A percentile compares a stretch with the other conserved stretches of the same genome.
Conservation (phyloP, 1,140 invertebrate species). For the Latrodectus geometricus region DNA sequence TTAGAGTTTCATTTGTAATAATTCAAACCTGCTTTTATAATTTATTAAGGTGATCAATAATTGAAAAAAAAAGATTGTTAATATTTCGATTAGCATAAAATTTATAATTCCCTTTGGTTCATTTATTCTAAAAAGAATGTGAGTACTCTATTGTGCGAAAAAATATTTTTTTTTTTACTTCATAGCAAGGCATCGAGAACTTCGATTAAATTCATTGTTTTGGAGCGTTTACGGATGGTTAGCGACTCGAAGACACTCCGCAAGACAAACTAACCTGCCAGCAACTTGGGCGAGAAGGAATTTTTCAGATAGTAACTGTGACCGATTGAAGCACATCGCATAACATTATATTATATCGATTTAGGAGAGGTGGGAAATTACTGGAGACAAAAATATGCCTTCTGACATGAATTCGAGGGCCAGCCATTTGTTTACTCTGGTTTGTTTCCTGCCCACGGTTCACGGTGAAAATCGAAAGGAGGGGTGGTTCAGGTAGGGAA, state of each 20-base stretch:
- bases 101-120: too few relatives aligned
- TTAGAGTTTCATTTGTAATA: too few relatives aligned
- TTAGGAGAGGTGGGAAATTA: slow-evolving; percentile 25
- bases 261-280: slow-evolving; percentile 20
- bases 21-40: too few relatives aligned
- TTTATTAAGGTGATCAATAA: too few relatives aligned
- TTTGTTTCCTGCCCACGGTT: too few relatives aligned
- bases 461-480: background rate
- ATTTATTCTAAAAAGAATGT: too few relatives aligned
- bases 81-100: too few relatives aligned
- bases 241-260: background rate
- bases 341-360: slow-evolving; percentile 14
- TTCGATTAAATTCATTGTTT: too few relatives aligned
- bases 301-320: slow-evolving; percentile 4
- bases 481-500: background rate
- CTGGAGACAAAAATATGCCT: slow-evolving; percentile 28
- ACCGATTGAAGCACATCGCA: background rate
- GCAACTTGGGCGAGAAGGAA: background rate
- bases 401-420: slow-evolving; percentile 24
- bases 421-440: slow-evolving; percentile 7
- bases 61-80: too few relatives aligned
- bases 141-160: too few relatives aligned
- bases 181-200: too few relatives aligned
- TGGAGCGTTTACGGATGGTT: slow-evolving; percentile 4
- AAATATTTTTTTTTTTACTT: too few relatives aligned